A percentile compares a stretch with the other conserved stretches of the same genome.
These are phyloP conservation scores for Dugesia japonica DNA, from an alignment of 2,888 invertebrate genomes.

Conservation along the genomic window DNA sequence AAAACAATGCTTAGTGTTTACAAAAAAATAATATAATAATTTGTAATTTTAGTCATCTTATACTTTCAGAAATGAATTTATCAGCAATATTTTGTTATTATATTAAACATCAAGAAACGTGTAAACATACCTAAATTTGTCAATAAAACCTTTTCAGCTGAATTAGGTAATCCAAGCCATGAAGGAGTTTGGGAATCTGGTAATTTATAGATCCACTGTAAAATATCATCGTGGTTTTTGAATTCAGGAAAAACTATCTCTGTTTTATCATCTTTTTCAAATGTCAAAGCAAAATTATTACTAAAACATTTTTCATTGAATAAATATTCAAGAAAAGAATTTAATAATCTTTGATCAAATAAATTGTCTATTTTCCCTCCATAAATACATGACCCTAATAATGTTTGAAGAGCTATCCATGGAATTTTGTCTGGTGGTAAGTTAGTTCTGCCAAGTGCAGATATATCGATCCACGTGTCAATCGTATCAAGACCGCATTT, in stretches of 20 bases:
- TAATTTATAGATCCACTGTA: slow-evolving; percentile 82
- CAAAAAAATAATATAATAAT: too few species aligned
- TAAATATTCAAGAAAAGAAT: slow-evolving; percentile 56
- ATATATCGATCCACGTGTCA: slow-evolving; percentile 92
- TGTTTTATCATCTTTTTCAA: slow-evolving; percentile 56
- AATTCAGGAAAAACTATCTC: slow-evolving; percentile 90
- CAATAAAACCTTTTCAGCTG: slow-evolving; percentile 75
- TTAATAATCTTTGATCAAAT: slow-evolving; percentile 63
- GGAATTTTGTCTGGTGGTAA: slow-evolving; percentile 94
- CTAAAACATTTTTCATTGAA: slow-evolving; percentile 91
- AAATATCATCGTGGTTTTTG: slow-evolving; percentile 73
- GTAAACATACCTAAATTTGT: slow-evolving; percentile 49
- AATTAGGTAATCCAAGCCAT: slow-evolving; percentile 92
- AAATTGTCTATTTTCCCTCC: slow-evolving; percentile 98
- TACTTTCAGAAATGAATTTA: too few species aligned
- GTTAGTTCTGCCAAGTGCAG: slow-evolving; percentile 90
- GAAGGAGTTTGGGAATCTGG: slow-evolving; percentile 86
- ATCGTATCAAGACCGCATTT: slow-evolving; percentile 92
- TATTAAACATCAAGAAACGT: background rate
- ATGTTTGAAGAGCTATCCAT: slow-evolving; percentile 87
- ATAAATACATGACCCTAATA: slow-evolving; percentile 94
- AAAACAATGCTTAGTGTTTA: too few species aligned
- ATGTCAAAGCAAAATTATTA: slow-evolving; percentile 71
- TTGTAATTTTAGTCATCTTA: too few species aligned
- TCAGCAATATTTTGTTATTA: background rate